Evolutionary conservation across 1,140 invertebrate genomes (phyloP).

Genomic region (Hestina assimilis): DNA sequence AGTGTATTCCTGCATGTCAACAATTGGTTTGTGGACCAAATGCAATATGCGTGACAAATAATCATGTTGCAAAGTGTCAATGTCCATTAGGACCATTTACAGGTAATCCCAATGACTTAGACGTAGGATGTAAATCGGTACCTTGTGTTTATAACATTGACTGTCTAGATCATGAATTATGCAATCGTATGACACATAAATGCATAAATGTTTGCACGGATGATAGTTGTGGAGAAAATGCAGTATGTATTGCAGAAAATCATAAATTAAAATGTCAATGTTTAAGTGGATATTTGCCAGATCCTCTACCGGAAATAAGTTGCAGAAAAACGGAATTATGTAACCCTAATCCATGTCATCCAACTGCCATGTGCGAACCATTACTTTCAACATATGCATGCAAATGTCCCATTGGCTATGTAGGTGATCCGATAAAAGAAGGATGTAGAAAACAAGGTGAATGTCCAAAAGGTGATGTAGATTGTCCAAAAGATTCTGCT

Average conservation of each 20-base stretch:
- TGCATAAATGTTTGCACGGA: constrained; percentile 89
- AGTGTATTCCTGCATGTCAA: constrained; percentile 88
- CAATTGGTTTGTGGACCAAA: constrained; percentile 88
- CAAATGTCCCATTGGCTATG: constrained; percentile 85
- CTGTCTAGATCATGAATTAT: constrained; percentile 87
- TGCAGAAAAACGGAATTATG: constrained; percentile 85
- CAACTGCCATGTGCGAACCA: constrained; percentile 87
- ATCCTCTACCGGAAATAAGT: constrained; percentile 89
- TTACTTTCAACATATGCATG: constrained; percentile 83
- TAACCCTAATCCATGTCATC: constrained; percentile 88
- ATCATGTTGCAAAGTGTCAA: constrained; percentile 92
- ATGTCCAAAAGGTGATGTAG: constrained; percentile 83
- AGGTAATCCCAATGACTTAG: constrained; percentile 88
- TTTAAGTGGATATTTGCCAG: constrained; percentile 87
- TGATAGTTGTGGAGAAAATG: constrained; percentile 90
- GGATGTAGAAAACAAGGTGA: constrained; percentile 88
- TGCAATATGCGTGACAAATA: constrained; percentile 91
- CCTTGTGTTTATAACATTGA: constrained; percentile 92
- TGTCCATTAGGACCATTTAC: constrained; percentile 91
- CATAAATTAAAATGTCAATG: constrained; percentile 90
- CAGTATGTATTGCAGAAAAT: constrained; percentile 92
- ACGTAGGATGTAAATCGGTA: constrained; percentile 86
- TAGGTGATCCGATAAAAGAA: constrained; percentile 86
- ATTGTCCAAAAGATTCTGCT: constrained; percentile 86
- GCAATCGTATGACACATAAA: constrained; percentile 89